Conservation (phyloP, 2,888 invertebrate species). For the Apodemia hepburni region DNA sequence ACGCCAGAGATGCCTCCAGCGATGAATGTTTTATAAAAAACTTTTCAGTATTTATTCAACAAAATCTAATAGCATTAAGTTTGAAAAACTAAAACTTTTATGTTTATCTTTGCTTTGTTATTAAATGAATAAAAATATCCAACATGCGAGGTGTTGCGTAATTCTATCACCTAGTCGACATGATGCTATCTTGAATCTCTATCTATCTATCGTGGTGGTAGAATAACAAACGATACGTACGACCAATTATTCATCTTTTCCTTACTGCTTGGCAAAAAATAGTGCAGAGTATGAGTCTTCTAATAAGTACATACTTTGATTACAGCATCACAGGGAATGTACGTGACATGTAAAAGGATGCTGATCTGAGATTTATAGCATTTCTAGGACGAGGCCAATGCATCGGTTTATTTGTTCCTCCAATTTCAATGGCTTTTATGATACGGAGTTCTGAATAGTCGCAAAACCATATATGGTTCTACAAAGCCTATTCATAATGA, state of each 20-base stretch:
- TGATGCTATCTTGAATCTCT: no score
- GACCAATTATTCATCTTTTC: no score
- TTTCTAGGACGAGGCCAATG: neutral
- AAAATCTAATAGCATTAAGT: constrained; percentile 5
- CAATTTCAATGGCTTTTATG: neutral
- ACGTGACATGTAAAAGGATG: no score
- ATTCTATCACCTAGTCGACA: no score
- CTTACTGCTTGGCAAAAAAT: no score
- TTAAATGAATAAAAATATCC: neutral
- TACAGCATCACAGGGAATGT: no score
- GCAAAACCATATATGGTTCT: neutral
- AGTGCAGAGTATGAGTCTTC: no score
- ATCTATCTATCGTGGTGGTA: no score
- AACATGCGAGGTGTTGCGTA: no score
- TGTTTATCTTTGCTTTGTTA: neutral
- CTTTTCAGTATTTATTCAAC: constrained; percentile 1
- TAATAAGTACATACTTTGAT: no score
- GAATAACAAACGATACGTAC: no score
- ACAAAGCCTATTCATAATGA: neutral
- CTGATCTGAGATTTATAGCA: neutral
- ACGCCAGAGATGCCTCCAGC: constrained; percentile 3
- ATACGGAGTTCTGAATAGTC: neutral
- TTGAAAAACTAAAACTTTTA: constrained; percentile 7
- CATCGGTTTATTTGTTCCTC: neutral
- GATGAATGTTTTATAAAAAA: constrained; percentile 11